A percentile compares a stretch with the other conserved stretches of the same genome.
These are phyloP conservation scores for Flexamia atlantica DNA, from an alignment of 2,888 invertebrate species.

Conservation along the genomic window DNA sequence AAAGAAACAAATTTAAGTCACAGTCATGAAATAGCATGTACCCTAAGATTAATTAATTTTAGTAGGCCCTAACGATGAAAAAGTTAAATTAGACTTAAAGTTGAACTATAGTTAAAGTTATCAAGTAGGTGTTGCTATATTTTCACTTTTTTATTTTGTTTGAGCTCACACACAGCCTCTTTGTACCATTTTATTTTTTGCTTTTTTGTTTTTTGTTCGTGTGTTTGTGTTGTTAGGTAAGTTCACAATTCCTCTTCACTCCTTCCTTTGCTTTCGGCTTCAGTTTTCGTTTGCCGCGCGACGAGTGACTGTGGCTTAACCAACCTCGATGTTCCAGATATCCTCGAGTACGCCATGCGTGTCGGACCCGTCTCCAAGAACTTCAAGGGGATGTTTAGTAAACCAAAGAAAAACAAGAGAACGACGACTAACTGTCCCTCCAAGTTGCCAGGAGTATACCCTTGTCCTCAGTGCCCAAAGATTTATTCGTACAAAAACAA, in stretches of 20 bases:
- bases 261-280: constrained; percentile 46
- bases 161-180: background rate
- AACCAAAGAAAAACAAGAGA: constrained; percentile 38
- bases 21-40: too few relatives aligned
- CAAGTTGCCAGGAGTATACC: constrained; percentile 64
- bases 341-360: constrained; percentile 62
- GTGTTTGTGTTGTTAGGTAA: constrained; percentile 42
- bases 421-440: constrained; percentile 64
- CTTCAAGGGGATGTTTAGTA: constrained; percentile 36
- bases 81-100: too few relatives aligned
- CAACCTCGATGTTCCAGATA: constrained; percentile 43
- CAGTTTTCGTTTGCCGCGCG: background rate
- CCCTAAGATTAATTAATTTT: too few relatives aligned
- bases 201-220: constrained; percentile 38
- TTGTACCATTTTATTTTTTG: background rate
- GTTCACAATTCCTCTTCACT: constrained; percentile 32
- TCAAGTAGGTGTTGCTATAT: too few relatives aligned
- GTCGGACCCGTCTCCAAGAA: constrained; percentile 53
- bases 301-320: background rate
- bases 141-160: background rate
- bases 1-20: too few relatives aligned
- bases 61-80: too few relatives aligned
- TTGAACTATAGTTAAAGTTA: too few relatives aligned
- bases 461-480: constrained; percentile 70
- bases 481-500: constrained; percentile 69